A percentile compares a stretch with the other conserved stretches of the same genome.
Conservation (phyloP, 92 coral and sea anemone genomes). For the Muricea muricata region DNA sequence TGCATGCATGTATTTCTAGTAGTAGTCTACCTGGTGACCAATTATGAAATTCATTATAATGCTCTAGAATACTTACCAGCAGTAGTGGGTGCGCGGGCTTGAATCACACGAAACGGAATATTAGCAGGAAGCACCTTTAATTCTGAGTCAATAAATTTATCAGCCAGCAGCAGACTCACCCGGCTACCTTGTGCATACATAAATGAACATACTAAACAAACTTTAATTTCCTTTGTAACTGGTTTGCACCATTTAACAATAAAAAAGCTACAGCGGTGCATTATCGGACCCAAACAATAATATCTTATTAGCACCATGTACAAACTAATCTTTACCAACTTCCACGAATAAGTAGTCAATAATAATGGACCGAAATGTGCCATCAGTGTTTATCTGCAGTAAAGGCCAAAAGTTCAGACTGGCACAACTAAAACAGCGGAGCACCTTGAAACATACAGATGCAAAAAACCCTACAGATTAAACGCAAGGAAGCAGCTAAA, state of each 20-base stretch:
- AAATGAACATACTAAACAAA: background rate
- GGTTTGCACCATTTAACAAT: background rate
- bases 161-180: too few species aligned
- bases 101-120: conserved; percentile 46
- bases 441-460: conserved; percentile 14
- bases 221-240: background rate
- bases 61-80: conserved; percentile 67
- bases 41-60: conserved; percentile 43
- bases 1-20: too few species aligned
- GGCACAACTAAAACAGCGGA: conserved; percentile 17
- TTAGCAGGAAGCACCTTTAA: conserved; percentile 23
- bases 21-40: too few species aligned
- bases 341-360: conserved; percentile 53
- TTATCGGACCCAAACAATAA: conserved; percentile 64
- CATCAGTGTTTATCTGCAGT: conserved; percentile 22
- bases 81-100: conserved; percentile 53
- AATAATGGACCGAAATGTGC: conserved; percentile 44
- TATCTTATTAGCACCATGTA: conserved; percentile 66
- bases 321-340: conserved; percentile 64
- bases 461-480: conserved; percentile 29
- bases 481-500: conserved; percentile 51
- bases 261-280: conserved; percentile 54
- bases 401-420: conserved; percentile 26
- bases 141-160: too few species aligned
- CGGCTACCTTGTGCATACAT: background rate